phyloP scores from a whole-genome alignment of 2,113 vertebrate genomes.

The Murina feae region DNA sequence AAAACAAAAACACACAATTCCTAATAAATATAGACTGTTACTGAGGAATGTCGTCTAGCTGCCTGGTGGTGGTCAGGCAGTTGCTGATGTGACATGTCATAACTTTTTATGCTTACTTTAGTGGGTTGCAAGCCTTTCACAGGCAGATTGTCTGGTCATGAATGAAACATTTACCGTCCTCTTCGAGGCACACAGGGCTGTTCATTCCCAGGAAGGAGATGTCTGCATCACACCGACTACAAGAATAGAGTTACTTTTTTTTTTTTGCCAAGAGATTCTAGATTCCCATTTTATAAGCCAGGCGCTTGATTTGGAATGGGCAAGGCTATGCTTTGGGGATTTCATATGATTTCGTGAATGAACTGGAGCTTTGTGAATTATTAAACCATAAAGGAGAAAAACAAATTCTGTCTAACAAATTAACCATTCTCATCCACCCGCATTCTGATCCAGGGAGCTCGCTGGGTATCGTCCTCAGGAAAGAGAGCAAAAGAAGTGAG shows the following conservation, averaged over 20 bases:
- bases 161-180: constrained; percentile 27
- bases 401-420: neutral
- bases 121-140: constrained; percentile 22
- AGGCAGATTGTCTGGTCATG: constrained; percentile 46
- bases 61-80: neutral
- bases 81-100: neutral
- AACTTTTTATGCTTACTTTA: constrained; percentile 12
- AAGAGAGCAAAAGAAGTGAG: neutral
- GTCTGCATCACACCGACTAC: neutral
- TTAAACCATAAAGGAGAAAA: neutral
- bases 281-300: constrained; percentile 43
- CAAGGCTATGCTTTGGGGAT: neutral
- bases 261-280: neutral
- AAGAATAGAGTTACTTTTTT: neutral
- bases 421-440: neutral
- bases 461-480: neutral
- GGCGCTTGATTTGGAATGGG: constrained; percentile 33
- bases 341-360: constrained; percentile 28
- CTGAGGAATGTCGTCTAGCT: neutral
- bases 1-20: neutral
- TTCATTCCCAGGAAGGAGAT: constrained; percentile 27
- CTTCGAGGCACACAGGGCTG: constrained; percentile 22
- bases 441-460: neutral
- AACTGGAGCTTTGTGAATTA: constrained; percentile 32
- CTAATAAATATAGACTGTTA: neutral